A percentile compares a stretch with the other conserved stretches of the same genome.
These are phyloP conservation scores for Caradrina kadenii DNA, from an alignment of 2,888 invertebrate species.

Conservation along the genomic window DNA sequence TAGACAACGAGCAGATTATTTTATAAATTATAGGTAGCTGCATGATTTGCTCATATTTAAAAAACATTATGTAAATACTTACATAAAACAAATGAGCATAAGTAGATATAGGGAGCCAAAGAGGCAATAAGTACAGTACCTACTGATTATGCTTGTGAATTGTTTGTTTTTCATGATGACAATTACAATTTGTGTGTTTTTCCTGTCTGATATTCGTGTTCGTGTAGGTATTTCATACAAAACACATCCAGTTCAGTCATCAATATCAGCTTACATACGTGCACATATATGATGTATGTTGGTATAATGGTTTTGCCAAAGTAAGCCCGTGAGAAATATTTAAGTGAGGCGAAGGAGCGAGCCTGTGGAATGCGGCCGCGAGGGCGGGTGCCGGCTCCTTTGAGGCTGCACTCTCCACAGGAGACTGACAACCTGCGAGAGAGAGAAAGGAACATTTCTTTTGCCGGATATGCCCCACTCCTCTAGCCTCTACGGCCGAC, in stretches of 20 bases:
- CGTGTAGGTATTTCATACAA: conserved; percentile 48
- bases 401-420: conserved; percentile 84
- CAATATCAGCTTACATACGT: conserved; percentile 59
- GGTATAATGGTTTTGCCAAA: conserved; percentile 86
- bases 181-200: conserved; percentile 41
- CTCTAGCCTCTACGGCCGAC: conserved; percentile 63
- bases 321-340: conserved; percentile 90
- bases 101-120: neutral
- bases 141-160: conserved; percentile 12
- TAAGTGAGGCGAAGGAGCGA: conserved; percentile 83
- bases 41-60: neutral
- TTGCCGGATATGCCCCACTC: conserved; percentile 76
- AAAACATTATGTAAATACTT: neutral
- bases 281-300: conserved; percentile 68
- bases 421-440: conserved; percentile 84
- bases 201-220: conserved; percentile 45
- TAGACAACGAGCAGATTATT: conserved; percentile 1
- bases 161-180: conserved; percentile 37
- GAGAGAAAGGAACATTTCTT: conserved; percentile 83
- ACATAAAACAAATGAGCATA: neutral
- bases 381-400: conserved; percentile 89
- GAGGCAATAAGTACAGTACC: conserved; percentile 1
- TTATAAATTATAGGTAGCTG: too few species aligned
- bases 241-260: conserved; percentile 43
- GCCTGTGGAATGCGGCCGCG: conserved; percentile 87